phyloP scores from a whole-genome alignment of 1,140 invertebrate genomes.

The Tetramorium simillimum region DNA sequence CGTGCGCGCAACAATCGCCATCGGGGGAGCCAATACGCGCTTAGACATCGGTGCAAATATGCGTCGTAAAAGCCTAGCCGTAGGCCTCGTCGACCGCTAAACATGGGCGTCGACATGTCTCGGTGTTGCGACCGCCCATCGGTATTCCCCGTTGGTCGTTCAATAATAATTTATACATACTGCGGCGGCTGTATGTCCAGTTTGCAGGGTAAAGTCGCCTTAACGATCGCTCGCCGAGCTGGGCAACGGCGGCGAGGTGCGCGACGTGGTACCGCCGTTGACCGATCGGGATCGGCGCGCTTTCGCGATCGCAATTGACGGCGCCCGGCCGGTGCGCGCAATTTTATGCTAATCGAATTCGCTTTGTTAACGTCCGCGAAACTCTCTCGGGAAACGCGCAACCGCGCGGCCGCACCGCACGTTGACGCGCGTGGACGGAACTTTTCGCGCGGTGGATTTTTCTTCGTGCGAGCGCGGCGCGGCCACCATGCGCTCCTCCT shows the following conservation, averaged over 20 bases:
- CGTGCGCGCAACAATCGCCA: conserved; percentile 37
- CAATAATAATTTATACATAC: conserved; percentile 77
- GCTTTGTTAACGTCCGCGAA: neutral
- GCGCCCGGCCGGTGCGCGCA: conserved; percentile 1
- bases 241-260: conserved; percentile 10
- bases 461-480: neutral
- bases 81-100: conserved; percentile 40
- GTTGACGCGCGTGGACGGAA: conserved; percentile 1
- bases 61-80: conserved; percentile 33
- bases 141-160: conserved; percentile 73
- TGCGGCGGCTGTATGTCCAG: conserved; percentile 6
- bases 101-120: conserved; percentile 77
- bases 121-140: conserved; percentile 77
- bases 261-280: conserved; percentile 27
- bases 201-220: conserved; percentile 53
- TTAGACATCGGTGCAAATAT: conserved; percentile 47
- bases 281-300: conserved; percentile 45
- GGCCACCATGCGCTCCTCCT: conserved; percentile 2
- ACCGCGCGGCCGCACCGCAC: neutral
- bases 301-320: conserved; percentile 14
- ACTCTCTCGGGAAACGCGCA: neutral
- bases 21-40: conserved; percentile 47
- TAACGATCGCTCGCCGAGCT: conserved; percentile 48
- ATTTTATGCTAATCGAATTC: conserved; percentile 32
- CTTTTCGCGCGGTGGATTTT: neutral